These are phyloP conservation scores for Silurus asotus DNA, from an alignment of 2,113 vertebrate genomes.

Conservation along the genomic window DNA sequence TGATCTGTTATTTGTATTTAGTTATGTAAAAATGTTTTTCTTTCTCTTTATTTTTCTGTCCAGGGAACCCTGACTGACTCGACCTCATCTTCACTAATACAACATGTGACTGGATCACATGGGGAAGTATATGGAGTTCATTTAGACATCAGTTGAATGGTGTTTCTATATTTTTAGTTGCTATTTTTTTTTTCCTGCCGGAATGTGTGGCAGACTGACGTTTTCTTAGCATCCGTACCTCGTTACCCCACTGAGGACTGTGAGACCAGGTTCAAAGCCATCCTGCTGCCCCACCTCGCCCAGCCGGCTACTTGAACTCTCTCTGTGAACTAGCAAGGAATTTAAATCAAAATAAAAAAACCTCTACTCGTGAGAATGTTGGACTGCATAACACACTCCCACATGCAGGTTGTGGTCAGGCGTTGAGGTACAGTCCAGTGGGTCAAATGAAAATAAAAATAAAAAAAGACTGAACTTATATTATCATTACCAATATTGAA, in stretches of 20 bases:
- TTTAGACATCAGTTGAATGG: slow-evolving; percentile 97
- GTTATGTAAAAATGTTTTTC: neutral
- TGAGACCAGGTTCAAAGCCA: slow-evolving; percentile 83
- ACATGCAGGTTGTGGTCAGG: slow-evolving; percentile 57
- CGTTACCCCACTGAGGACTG: slow-evolving; percentile 68
- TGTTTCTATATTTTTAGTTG: slow-evolving; percentile 84
- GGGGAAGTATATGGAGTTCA: slow-evolving; percentile 79
- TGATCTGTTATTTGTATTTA: neutral
- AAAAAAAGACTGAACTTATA: slow-evolving; percentile 63
- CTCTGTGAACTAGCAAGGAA: slow-evolving; percentile 73
- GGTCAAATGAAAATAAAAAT: slow-evolving; percentile 65
- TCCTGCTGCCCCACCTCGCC: slow-evolving; percentile 63
- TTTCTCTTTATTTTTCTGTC: slow-evolving; percentile 44
- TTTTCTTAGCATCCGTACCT: slow-evolving; percentile 65
- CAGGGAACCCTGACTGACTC: slow-evolving; percentile 81
- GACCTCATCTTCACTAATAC: slow-evolving; percentile 80
- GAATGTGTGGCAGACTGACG: slow-evolving; percentile 76
- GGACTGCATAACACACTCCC: slow-evolving; percentile 29
- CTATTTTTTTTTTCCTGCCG: slow-evolving; percentile 64
- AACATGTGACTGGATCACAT: slow-evolving; percentile 94
- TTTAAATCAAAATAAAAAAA: slow-evolving; percentile 51
- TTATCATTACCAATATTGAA: slow-evolving; percentile 61
- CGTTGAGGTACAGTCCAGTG: slow-evolving; percentile 49
- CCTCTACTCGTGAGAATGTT: slow-evolving; percentile 57
- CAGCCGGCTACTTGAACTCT: slow-evolving; percentile 64